These are phyloP conservation scores for Petrocephalus schoutedeni DNA, from an alignment of 2,797 vertebrate species.

Conservation along the genomic window DNA sequence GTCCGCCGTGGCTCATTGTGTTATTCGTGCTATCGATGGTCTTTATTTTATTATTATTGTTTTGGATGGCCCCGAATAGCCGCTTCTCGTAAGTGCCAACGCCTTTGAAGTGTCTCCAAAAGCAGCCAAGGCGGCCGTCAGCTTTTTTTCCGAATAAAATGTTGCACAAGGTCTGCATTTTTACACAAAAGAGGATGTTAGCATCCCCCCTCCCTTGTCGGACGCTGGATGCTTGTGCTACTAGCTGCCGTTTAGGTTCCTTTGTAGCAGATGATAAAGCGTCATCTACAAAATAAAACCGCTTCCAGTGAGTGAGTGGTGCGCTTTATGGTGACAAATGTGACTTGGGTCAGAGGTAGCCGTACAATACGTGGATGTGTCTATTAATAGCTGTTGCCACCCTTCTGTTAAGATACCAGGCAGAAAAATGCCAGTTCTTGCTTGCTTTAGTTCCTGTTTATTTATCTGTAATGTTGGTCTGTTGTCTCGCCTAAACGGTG, in stretches of 20 bases:
- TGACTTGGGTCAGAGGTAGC: not conserved
- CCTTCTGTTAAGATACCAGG: conserved; percentile 12
- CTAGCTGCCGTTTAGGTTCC: not conserved
- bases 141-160: not conserved
- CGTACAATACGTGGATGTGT: conserved; percentile 1
- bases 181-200: conserved; percentile 8
- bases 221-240: not conserved
- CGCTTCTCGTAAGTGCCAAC: not conserved
- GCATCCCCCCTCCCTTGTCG: not conserved
- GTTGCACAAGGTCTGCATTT: not conserved
- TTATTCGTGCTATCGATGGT: not conserved
- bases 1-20: not conserved
- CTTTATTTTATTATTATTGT: not conserved
- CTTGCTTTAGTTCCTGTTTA: not conserved
- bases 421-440: not conserved
- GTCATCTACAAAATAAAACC: not conserved
- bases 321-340: not conserved
- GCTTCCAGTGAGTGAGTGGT: not conserved
- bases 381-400: conserved; percentile 22
- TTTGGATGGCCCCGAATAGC: not conserved
- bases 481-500: not conserved
- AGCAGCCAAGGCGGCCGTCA: not conserved
- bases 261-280: not conserved
- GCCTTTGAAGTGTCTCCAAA: not conserved
- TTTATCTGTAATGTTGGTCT: not conserved